Base-by-base conservation (phyloP, 2,797 vertebrate species). In the Paratrypauchen microcephalus region DNA sequence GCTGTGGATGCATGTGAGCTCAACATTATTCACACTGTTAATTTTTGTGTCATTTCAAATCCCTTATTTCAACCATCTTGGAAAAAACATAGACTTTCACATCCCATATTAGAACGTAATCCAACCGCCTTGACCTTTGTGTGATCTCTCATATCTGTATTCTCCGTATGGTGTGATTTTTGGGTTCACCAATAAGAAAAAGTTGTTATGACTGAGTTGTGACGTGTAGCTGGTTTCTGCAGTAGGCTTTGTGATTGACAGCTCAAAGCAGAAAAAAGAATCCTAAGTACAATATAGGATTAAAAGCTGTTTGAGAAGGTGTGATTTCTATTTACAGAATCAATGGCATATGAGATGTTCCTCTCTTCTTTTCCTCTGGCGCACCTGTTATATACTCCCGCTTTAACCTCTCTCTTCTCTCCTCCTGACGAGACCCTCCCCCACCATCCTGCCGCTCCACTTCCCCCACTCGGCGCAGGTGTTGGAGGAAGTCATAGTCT, bases 131-230 rank as follows among this genome's bases (percentile, higher is more conserved):
- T 60, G 58, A 73, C 77, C 78, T 41, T 52, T 48, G 41, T 30
- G 75, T 74, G 74, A 83, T 71, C 78, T 89, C 76, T 91, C 88
- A 87, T 80, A 88, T 91, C 88, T 89, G 79, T 78, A 83, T 79
- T 74, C 50, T 9, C 2, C 3, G 21, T 6, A 41, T 6, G 12
- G 50, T 54, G 72, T 78, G 59, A 78, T 79, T 85, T 81, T 83
- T n/a, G 76, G 65, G 71, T 82, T 62, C 76, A 36, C 23, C n/a
- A 73, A 21, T 11, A 32, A 63, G 24, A 1, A 63, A 62, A 66
- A 19, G 4, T 6, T 6, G 48, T 21, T 69, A 7, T 41, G 26
- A 52, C 26, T 47, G 2, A 19, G 45, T 32, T 65, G 64, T 54
- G 65, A 32, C 15, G 16, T 32, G 11, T 32, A 36, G 8, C 18